Evolutionary conservation across 2,797 vertebrate species (phyloP).

Genomic region (Neosilurus hyrtlii): DNA sequence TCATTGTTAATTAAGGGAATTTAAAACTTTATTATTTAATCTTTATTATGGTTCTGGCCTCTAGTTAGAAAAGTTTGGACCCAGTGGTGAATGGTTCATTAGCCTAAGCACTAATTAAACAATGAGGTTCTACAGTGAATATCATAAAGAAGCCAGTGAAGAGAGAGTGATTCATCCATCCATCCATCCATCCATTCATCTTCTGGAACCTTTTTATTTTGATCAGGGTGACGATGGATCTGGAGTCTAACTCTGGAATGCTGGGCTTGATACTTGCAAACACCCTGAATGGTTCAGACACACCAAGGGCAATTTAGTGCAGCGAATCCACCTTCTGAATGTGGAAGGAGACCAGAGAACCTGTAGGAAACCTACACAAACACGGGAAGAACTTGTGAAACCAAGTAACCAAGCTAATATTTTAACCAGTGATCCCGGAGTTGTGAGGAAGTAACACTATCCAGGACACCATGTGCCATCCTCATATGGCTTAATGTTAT

Average conservation of each 20-base stretch:
- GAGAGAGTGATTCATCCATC: neutral
- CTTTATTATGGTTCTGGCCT: neutral
- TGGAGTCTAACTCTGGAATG: neutral
- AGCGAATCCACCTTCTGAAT: neutral
- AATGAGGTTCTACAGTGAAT: neutral
- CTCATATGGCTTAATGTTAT: neutral
- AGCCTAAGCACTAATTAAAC: neutral
- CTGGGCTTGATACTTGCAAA: neutral
- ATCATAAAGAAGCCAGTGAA: neutral
- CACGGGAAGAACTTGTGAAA: neutral
- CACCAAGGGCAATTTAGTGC: neutral
- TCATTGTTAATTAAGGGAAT: neutral
- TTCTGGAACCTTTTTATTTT: neutral
- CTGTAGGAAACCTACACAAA: neutral
- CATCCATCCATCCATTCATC: neutral
- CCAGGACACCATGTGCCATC: neutral
- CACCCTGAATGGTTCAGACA: neutral
- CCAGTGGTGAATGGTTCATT: neutral
- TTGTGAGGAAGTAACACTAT: neutral
- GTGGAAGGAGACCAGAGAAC: neutral
- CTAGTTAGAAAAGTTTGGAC: neutral
- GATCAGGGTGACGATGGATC: neutral
- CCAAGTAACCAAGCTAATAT: neutral
- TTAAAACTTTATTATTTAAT: neutral
- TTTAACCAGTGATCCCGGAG: neutral